These are phyloP conservation scores for Dasysyrphus albostriatus DNA, from an alignment of 2,888 invertebrate genomes.

Conservation along the genomic window DNA sequence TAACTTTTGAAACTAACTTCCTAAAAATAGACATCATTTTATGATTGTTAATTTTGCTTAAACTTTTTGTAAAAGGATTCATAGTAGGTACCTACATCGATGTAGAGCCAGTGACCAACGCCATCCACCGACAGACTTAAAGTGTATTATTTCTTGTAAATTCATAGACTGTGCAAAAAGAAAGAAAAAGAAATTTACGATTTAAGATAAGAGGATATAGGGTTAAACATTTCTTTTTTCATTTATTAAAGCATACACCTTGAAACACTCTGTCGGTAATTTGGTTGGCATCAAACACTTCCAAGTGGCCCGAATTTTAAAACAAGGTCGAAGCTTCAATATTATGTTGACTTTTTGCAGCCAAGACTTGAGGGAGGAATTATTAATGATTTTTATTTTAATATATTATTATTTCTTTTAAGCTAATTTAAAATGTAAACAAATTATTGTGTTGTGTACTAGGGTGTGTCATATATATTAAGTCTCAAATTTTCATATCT, in stretches of 20 bases:
- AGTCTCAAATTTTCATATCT: too few species aligned
- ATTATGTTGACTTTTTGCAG: not conserved
- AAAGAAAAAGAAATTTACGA: conserved; percentile 4
- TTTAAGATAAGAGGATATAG: not conserved
- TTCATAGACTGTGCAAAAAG: not conserved
- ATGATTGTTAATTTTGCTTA: too few species aligned
- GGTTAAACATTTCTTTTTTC: not conserved
- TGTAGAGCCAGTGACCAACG: not conserved
- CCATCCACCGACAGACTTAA: not conserved
- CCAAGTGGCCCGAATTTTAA: not conserved
- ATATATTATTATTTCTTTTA: too few species aligned
- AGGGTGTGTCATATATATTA: too few species aligned
- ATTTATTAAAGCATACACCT: conserved; percentile 12
- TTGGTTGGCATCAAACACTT: not conserved
- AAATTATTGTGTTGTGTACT: too few species aligned
- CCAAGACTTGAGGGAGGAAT: too few species aligned
- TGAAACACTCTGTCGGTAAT: conserved; percentile 1
- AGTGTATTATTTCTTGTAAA: conserved; percentile 14
- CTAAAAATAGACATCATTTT: too few species aligned
- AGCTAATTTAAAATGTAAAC: too few species aligned
- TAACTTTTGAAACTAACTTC: too few species aligned
- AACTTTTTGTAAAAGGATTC: not conserved
- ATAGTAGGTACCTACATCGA: not conserved
- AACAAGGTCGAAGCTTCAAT: not conserved
- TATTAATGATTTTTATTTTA: too few species aligned